phyloP scores from a whole-genome alignment of 2,888 invertebrate species.

The Merodon equestris region DNA sequence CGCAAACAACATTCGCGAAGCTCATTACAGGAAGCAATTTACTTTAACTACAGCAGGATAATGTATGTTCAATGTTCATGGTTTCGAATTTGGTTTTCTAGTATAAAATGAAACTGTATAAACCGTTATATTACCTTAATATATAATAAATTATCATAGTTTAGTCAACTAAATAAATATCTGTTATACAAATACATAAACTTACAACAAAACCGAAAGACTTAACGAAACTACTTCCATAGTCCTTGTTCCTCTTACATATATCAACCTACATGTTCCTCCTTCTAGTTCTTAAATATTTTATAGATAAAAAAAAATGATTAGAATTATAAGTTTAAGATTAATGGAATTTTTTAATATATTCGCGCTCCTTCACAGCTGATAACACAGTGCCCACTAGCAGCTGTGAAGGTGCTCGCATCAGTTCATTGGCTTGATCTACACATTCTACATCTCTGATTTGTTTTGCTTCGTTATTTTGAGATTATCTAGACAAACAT shows the following conservation, averaged over 20 bases:
- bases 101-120: background rate
- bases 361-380: too few relatives aligned
- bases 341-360: constrained; percentile 53
- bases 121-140: constrained; percentile 6
- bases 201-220: constrained; percentile 9
- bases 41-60: too few relatives aligned
- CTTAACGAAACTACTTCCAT: constrained; percentile 3
- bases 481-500: constrained; percentile 52
- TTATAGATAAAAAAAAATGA: constrained; percentile 29
- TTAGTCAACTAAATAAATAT: constrained; percentile 23
- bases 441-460: constrained; percentile 33
- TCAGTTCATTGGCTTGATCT: constrained; percentile 39
- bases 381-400: too few relatives aligned
- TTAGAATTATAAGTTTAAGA: constrained; percentile 44
- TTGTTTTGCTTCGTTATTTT: constrained; percentile 26
- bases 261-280: constrained; percentile 26
- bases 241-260: background rate
- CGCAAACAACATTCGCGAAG: too few relatives aligned
- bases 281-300: constrained; percentile 3
- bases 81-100: background rate
- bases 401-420: background rate
- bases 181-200: constrained; percentile 5
- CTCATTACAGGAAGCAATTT: too few relatives aligned
- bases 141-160: constrained; percentile 49
- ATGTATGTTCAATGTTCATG: background rate